These are phyloP conservation scores for Hyles vespertilio DNA, from an alignment of 1,140 invertebrate genomes.

Conservation along the genomic window DNA sequence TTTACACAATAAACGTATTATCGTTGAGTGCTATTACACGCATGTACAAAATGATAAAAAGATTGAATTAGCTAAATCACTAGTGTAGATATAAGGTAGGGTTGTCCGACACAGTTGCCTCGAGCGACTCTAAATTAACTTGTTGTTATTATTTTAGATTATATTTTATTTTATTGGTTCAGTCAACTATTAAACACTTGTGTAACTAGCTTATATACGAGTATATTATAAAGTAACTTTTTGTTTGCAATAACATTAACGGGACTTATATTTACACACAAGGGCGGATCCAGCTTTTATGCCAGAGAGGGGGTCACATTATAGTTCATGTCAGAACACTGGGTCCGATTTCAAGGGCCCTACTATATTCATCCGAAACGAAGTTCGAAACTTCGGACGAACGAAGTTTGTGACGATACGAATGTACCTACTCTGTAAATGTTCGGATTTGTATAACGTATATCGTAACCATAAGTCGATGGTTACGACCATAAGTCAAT, in stretches of 20 bases:
- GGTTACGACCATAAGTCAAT: no score
- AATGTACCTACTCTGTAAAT: no score
- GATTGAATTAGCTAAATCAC: slow-evolving; percentile 60
- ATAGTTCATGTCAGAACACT: no score
- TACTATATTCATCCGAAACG: no score
- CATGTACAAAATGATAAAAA: slow-evolving; percentile 65
- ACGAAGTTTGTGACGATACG: no score
- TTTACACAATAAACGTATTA: slow-evolving; percentile 48
- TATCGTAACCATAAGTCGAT: no score
- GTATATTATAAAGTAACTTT: slow-evolving; percentile 14
- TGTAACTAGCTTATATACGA: slow-evolving; percentile 29
- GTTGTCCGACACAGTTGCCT: slow-evolving; percentile 36
- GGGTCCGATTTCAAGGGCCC: no score
- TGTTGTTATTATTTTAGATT: slow-evolving; percentile 69
- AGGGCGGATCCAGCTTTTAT: no score
- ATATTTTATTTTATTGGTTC: slow-evolving; percentile 64
- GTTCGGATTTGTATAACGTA: no score
- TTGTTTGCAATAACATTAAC: slow-evolving; percentile 11
- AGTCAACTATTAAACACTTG: slow-evolving; percentile 29
- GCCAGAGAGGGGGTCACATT: no score
- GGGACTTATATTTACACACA: no score
- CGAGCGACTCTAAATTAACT: slow-evolving; percentile 44
- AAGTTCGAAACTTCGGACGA: no score
- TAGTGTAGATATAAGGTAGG: slow-evolving; percentile 46
- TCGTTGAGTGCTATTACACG: slow-evolving; percentile 57